Evolutionary conservation across 2,113 vertebrate species (phyloP), one percentile per base, ranked within the genome.

Genomic region (Proterorhinus semilunaris): DNA sequence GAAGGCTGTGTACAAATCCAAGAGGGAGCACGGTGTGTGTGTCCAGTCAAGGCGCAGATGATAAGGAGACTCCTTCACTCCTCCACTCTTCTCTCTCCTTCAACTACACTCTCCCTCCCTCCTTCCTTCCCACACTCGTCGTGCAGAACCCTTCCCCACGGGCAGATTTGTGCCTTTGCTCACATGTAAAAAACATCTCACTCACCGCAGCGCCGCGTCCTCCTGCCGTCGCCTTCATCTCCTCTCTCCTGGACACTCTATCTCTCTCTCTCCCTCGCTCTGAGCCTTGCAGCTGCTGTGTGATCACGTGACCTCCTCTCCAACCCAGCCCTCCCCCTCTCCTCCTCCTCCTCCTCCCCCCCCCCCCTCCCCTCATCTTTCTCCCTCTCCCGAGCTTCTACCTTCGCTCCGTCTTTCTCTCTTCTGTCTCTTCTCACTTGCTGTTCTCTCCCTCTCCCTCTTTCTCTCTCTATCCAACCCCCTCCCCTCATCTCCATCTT

Each of bases 281-380:
- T 86, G 80, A 83, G 88, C 82, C 75, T 83, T 91, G 84, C 88
- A 91, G 91, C 91, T 92, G 90, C 86, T 68, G 65, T 65, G 36
- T 8, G 3, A 48, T 82, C 83, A 91, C 81, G 72, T 69, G 69
- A 89, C 61, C 72, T 78, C 80, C 73, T 87, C 87, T 90, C 81
- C 85, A 81, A 85, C 81, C 76, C 86, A 71, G 57, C 21, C 65
- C 71, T 51, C 73, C 48, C 68, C 71, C 10, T 8, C 70, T 10
- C 49, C 58, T 16, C 52, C 57, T 54, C 16, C 64, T 51, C 65
- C 58, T 63, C 55, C 65, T 49, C 46, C 65, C 62, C 64, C 76
- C 64, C 76, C 79, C 78, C 72, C 71, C 74, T 82, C 57, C 62
- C 72, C 79, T 79, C 78, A 72, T 81, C 69, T 71, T 57, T 71